Evolutionary conservation across 2,888 invertebrate species (phyloP).

Genomic region (Tenthredo notha): DNA sequence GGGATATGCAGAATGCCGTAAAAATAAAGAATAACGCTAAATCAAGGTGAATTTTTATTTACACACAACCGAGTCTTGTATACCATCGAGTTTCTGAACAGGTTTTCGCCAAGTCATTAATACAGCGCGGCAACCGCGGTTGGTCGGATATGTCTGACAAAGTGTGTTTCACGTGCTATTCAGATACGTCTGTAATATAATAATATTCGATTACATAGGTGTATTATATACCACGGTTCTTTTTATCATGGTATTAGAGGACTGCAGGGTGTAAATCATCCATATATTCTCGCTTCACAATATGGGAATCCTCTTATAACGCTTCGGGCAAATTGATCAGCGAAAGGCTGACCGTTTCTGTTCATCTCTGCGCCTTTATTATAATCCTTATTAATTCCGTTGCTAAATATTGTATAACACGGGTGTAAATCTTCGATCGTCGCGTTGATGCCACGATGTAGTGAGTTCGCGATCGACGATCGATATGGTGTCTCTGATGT

Average conservation of each 20-base stretch:
- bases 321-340: too few relatives aligned
- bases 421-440: background rate
- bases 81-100: background rate
- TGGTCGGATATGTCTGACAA: too few relatives aligned
- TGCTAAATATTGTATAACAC: background rate
- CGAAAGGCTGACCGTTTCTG: too few relatives aligned
- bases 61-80: background rate
- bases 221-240: background rate
- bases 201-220: background rate
- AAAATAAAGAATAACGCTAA: background rate
- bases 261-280: too few relatives aligned
- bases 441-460: background rate
- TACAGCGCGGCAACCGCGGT: background rate
- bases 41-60: background rate
- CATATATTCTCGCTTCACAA: too few relatives aligned
- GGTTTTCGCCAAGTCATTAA: background rate
- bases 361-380: too few relatives aligned
- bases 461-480: background rate
- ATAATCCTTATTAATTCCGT: background rate
- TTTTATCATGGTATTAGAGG: too few relatives aligned
- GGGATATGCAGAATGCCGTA: background rate
- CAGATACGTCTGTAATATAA: background rate
- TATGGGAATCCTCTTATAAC: too few relatives aligned
- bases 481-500: slow-evolving; percentile 66
- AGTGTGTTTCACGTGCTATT: too few relatives aligned